Evolutionary conservation across 1,140 invertebrate genomes (phyloP), one percentile per base, ranked within the genome.

Genomic region (Portunus trituberculatus): DNA sequence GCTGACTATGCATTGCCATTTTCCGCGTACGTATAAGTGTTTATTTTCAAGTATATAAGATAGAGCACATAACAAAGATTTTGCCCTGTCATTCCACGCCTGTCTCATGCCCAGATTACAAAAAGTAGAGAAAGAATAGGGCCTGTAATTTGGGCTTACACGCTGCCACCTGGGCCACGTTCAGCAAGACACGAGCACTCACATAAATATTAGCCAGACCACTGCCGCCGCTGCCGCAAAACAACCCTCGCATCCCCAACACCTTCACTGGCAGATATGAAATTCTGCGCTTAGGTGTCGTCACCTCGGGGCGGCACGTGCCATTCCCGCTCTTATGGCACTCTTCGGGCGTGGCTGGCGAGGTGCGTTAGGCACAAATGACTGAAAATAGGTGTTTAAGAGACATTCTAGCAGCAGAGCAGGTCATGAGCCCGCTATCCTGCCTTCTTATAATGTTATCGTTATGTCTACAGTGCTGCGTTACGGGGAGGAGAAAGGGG

Each of bases 331-430:
- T 76, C 67, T 76, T 76, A 76, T 76, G 67, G 67, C 67, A 2
- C 12, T 25, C 1, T 25, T 25, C 20, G 67, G n/a, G 67, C 20
- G 67, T 76, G 67, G 67, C n/a, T 76, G 16, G 67, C 67, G 25
- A 76, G 25, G 20, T 1, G 67, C 67, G 67, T 76, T 76, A 76
- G 8, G 67, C 67, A 76, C 67, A 76, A 76, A 76, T 76, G 67
- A 76, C 67, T 76, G 67, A 76, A 76, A 76, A 76, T 76, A 76
- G 67, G 67, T 76, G 67, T 76, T 76, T 76, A 76, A n/a, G 67
- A 76, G 67, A 76, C 67, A 76, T 76, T 76, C 6, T n/a, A 76
- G 25, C 16, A 20, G 67, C 16, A 20, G 25, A 76, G 67, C 67
- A 76, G 67, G 67, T 76, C 67, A 76, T 76, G 67, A 76, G 67